Evolutionary conservation across 1,140 invertebrate species (phyloP).

Genomic region (Pseudomyrmex dendroicus): DNA sequence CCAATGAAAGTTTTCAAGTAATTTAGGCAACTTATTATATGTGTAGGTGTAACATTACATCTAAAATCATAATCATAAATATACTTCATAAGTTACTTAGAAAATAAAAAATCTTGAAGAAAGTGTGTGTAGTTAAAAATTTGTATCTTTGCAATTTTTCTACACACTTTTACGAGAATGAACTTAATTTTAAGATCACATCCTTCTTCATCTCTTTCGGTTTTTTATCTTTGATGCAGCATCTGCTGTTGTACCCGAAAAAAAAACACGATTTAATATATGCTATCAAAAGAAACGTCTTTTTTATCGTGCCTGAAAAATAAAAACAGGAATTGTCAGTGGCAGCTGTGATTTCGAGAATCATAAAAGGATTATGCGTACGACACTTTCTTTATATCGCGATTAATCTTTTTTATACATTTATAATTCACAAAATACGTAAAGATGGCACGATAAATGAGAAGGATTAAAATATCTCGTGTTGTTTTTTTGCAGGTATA

Average conservation of each 20-base stretch:
- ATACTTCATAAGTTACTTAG: background rate
- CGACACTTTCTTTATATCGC: slow-evolving; percentile 44
- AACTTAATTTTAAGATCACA: slow-evolving; percentile 26
- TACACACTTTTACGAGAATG: background rate
- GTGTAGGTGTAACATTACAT: too few relatives aligned
- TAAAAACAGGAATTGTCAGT: background rate
- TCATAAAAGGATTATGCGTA: background rate
- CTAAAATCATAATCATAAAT: background rate
- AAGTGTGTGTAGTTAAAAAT: too few relatives aligned
- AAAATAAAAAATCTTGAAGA: background rate
- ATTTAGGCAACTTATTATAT: background rate
- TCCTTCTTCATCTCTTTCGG: slow-evolving; percentile 12
- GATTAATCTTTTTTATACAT: slow-evolving; percentile 68
- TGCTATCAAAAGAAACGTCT: background rate
- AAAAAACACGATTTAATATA: background rate
- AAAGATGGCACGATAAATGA: background rate
- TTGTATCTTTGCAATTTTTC: background rate
- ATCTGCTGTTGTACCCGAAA: background rate
- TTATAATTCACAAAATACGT: slow-evolving; percentile 53
- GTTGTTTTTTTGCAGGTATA: background rate
- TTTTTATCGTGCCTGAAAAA: background rate
- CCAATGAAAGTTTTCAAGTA: background rate
- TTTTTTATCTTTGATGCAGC: background rate
- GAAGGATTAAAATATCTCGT: background rate
- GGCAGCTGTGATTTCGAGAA: slow-evolving; percentile 24